Evolutionary conservation across 2,113 vertebrate species (phyloP).

Genomic region (Cyanoramphus novaezelandiae): DNA sequence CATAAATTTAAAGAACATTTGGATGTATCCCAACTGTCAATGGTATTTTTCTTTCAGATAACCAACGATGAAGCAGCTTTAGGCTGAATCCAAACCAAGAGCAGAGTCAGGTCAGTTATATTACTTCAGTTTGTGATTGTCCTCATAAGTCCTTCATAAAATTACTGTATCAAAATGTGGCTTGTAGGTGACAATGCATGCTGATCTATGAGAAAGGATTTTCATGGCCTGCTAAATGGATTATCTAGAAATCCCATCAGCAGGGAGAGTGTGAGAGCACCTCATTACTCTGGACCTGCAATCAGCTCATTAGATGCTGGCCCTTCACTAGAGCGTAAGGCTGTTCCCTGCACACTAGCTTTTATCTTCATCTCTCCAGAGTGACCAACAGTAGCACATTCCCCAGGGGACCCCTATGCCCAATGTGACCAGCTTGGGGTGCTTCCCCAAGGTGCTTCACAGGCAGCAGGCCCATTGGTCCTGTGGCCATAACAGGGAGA

Average conservation of each 20-base stretch:
- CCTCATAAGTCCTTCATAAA: background rate
- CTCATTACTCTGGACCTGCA: background rate
- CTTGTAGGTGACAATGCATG: background rate
- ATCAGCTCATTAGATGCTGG: background rate
- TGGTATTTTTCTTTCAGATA: background rate
- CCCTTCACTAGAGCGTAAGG: background rate
- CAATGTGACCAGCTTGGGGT: accelerated
- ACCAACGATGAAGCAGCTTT: background rate
- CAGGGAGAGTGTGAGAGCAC: background rate
- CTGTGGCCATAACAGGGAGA: background rate
- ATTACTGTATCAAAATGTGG: background rate
- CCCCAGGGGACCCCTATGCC: background rate
- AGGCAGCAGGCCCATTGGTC: accelerated
- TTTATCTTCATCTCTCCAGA: background rate
- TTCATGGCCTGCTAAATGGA: background rate
- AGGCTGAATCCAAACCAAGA: background rate
- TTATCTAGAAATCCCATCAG: background rate
- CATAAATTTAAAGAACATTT: background rate
- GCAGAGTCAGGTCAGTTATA: background rate
- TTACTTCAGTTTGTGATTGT: background rate
- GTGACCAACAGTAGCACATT: background rate
- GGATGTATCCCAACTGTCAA: background rate
- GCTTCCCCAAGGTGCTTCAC: background rate
- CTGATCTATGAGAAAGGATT: background rate
- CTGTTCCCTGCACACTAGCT: background rate